phyloP scores from a whole-genome alignment of 1,140 invertebrate species.

The Hermatobates lingyangjiaoensis region DNA sequence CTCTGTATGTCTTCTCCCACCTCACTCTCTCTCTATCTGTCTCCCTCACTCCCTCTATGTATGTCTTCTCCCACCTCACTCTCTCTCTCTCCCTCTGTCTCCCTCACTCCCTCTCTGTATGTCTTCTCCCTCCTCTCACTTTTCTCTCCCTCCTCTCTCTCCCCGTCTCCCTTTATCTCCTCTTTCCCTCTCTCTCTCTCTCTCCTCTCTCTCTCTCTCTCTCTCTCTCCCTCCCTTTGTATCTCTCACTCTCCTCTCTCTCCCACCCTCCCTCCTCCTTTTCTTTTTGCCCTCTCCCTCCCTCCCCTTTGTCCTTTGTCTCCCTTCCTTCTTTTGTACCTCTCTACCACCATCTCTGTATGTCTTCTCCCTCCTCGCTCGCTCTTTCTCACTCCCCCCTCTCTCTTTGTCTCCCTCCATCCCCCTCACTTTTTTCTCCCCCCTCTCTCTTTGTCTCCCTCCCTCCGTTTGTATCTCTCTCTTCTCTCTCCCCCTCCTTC shows the following conservation, averaged over 20 bases:
- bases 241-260: background rate
- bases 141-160: too few species aligned
- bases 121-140: too few species aligned
- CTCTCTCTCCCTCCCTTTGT: background rate
- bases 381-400: slow-evolving; percentile 11
- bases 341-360: background rate
- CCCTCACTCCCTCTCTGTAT: too few species aligned
- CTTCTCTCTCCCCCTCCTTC: slow-evolving; percentile 16
- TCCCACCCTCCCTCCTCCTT: background rate
- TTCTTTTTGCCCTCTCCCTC: background rate
- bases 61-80: too few species aligned
- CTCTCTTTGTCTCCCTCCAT: slow-evolving; percentile 19
- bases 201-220: background rate
- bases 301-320: background rate
- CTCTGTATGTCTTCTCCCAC: too few species aligned
- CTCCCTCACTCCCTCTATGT: too few species aligned
- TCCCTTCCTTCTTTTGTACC: background rate
- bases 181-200: too few species aligned
- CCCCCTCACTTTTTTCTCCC: slow-evolving; percentile 15
- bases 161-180: too few species aligned
- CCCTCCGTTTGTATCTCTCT: slow-evolving; percentile 12
- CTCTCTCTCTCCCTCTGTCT: too few species aligned
- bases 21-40: too few species aligned
- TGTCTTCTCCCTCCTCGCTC: background rate
- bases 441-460: slow-evolving; percentile 9